Evolutionary conservation across 1,140 invertebrate species (phyloP), one percentile per base, ranked within the genome.

Genomic region (Hylaeus volcanicus): DNA sequence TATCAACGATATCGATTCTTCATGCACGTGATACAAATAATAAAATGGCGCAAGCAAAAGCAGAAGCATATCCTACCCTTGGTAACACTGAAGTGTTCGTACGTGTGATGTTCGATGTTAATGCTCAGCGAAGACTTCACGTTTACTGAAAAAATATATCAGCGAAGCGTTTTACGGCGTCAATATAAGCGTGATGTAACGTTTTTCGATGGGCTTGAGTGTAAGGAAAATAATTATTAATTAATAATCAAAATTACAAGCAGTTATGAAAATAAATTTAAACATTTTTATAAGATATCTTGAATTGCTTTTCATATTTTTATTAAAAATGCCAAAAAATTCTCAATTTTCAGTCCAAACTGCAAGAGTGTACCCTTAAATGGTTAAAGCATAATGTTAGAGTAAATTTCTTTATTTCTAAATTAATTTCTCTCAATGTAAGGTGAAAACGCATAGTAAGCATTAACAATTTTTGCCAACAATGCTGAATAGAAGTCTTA

Each of bases 401-500:
- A 26, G 26, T 26, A 26, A 26, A 26, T 26, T 26, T 26, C 26
- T 26, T 26, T 26, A 26, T 26, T 26, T 26, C 26, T 14, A 11
- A 9, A 61, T 14, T 55, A 26, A 48, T 43, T 56, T 53, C 64
- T 51, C 41, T 58, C 39, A 15, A 76, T 68, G 39, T 12, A 2
- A 11, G 41, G 64, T 48, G 26, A 14, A 3, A 63, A 63, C 6
- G 12, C 51, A 15, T 9, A 5, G 14, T 9, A 60, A 68, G 53
- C 61, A 53, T 45, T 53, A 12, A 72, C 53, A 51, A n/a, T 58
- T 66, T 56, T 41, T n/a, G 3, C 6, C 43, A 56, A 37, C 43
- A 11, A 11, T 37, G 1, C 5, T n/a, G 1, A 53, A 45, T 0
- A 14, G 12, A 37, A 41, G 70, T 69, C 75, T 77, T 95, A 97